Evolutionary conservation across 2,888 invertebrate genomes (phyloP).

Genomic region (Willowsia nigromaculata): DNA sequence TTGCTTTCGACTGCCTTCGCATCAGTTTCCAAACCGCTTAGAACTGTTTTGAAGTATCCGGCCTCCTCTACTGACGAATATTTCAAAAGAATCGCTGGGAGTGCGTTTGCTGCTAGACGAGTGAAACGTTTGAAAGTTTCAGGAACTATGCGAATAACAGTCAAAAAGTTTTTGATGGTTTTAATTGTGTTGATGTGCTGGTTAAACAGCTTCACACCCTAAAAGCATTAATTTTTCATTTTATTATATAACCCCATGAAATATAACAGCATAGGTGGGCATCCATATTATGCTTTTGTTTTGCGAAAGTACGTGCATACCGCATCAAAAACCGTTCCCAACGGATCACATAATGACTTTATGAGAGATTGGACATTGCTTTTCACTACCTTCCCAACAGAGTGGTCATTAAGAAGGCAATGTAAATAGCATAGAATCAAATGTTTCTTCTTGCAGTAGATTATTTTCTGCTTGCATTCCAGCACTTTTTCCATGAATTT

Average conservation of each 20-base stretch:
- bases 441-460: slow-evolving; percentile 9
- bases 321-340: slow-evolving; percentile 23
- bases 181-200: background rate
- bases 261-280: background rate
- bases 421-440: slow-evolving; percentile 22
- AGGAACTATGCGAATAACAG: background rate
- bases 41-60: background rate
- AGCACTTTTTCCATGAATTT: background rate
- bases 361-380: background rate
- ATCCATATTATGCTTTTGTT: too few species aligned
- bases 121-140: slow-evolving; percentile 5
- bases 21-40: slow-evolving; percentile 2
- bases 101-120: background rate
- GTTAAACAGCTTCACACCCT: background rate
- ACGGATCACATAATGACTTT: slow-evolving; percentile 26
- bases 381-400: background rate
- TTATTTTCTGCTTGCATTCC: slow-evolving; percentile 19
- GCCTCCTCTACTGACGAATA: background rate
- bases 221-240: background rate
- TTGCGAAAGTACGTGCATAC: too few species aligned
- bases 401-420: slow-evolving; percentile 22
- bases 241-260: background rate
- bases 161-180: slow-evolving; percentile 22
- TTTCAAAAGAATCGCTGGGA: slow-evolving; percentile 17
- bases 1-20: background rate